phyloP scores from a whole-genome alignment of 2,113 vertebrate species.

The human region DNA sequence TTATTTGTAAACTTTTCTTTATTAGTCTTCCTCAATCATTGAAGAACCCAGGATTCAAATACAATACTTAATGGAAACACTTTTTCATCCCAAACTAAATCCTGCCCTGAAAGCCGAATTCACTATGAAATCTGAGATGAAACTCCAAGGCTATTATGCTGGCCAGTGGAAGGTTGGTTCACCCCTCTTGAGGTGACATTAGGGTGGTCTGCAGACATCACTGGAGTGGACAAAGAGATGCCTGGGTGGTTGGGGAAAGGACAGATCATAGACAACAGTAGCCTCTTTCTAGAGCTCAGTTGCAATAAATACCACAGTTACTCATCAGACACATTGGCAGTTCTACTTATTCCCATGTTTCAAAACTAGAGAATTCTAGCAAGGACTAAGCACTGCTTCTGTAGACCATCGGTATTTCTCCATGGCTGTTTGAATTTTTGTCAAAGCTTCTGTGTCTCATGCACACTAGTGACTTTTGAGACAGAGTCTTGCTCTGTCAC shows the following conservation, averaged over 20 bases:
- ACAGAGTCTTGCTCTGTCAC: too few relatives aligned
- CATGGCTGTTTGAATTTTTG: not conserved
- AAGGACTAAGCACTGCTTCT: not conserved
- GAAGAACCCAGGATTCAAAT: not conserved
- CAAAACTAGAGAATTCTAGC: not conserved
- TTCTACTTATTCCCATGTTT: not conserved
- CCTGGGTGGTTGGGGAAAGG: slow-evolving; percentile 69
- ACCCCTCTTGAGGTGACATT: slow-evolving; percentile 85
- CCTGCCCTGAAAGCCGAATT: slow-evolving; percentile 55
- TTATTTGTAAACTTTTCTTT: not conserved
- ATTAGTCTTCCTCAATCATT: not conserved
- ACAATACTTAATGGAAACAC: not conserved
- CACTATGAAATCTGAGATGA: slow-evolving; percentile 87
- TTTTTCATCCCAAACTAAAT: not conserved
- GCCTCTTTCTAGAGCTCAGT: not conserved
- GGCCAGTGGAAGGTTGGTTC: slow-evolving; percentile 88
- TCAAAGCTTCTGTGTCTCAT: not conserved
- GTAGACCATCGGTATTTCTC: too few relatives aligned
- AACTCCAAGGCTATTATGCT: slow-evolving; percentile 90
- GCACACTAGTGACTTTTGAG: not conserved
- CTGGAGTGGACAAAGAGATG: slow-evolving; percentile 84
- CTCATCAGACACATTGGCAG: not conserved
- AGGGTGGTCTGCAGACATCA: slow-evolving; percentile 86
- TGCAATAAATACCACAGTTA: not conserved
- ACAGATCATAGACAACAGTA: not conserved